phyloP scores from a whole-genome alignment of 2,113 vertebrate species.

The Cyprinodon variegatus region DNA sequence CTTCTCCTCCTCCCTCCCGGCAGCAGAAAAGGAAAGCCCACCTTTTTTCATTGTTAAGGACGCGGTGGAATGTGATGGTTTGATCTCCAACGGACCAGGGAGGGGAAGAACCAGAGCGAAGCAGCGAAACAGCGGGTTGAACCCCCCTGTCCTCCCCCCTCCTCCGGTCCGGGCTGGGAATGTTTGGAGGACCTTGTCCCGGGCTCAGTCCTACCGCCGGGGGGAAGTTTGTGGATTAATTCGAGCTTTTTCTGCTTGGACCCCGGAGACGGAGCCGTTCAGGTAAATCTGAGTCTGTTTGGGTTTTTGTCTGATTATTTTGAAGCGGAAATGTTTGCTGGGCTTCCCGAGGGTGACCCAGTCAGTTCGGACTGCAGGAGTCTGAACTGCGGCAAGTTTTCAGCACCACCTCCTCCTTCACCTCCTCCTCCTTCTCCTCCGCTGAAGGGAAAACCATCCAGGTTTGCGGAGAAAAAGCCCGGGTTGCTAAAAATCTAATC shows the following conservation, averaged over 20 bases:
- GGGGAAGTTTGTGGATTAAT: slow-evolving; percentile 71
- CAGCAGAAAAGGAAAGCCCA: slow-evolving; percentile 76
- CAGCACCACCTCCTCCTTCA: slow-evolving; percentile 39
- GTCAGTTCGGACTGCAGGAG: slow-evolving; percentile 68
- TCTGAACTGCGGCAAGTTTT: slow-evolving; percentile 81
- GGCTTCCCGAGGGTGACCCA: slow-evolving; percentile 55
- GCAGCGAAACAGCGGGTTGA: slow-evolving; percentile 14
- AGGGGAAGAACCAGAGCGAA: slow-evolving; percentile 58
- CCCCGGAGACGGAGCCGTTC: slow-evolving; percentile 15
- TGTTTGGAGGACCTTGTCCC: slow-evolving; percentile 70
- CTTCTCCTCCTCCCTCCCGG: slow-evolving; percentile 9
- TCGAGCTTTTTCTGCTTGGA: not conserved
- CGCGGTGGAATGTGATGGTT: slow-evolving; percentile 83
- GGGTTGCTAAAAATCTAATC: slow-evolving; percentile 30
- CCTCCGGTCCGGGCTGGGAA: slow-evolving; percentile 20
- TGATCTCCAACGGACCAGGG: slow-evolving; percentile 69
- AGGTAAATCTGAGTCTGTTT: slow-evolving; percentile 53
- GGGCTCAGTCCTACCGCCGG: slow-evolving; percentile 49
- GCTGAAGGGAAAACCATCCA: slow-evolving; percentile 60
- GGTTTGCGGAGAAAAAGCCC: slow-evolving; percentile 56
- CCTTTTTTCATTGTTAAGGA: slow-evolving; percentile 84
- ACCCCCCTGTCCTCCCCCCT: not conserved
- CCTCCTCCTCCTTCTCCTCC: slow-evolving; percentile 18
- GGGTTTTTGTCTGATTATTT: not conserved
- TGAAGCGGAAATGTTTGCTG: not conserved